phyloP scores from a whole-genome alignment of 1,140 invertebrate genomes.

The Drosophila insularis region DNA sequence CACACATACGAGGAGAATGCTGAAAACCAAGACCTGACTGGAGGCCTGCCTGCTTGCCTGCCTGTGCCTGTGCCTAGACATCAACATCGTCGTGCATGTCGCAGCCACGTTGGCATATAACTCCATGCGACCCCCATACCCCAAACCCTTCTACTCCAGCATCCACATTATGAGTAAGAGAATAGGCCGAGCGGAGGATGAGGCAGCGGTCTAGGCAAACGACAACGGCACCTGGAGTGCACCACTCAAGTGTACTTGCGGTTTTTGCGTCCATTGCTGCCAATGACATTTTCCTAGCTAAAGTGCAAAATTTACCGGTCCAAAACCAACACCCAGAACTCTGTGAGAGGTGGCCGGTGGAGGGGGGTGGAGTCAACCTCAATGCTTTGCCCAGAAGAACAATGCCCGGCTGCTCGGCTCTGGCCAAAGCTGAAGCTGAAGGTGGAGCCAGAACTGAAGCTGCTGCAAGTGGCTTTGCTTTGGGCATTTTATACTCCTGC shows the following conservation, averaged over 20 bases:
- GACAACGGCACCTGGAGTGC: constrained; percentile 77
- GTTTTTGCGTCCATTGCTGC: constrained; percentile 79
- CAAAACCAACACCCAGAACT: constrained; percentile 32
- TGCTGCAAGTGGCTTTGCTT: constrained; percentile 74
- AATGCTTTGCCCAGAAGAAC: constrained; percentile 63
- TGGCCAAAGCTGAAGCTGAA: neutral
- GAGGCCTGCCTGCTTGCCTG: constrained; percentile 7
- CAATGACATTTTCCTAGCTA: constrained; percentile 79
- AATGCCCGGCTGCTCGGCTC: constrained; percentile 48
- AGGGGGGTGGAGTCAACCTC: constrained; percentile 50
- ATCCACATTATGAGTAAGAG: constrained; percentile 57
- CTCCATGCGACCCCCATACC: neutral
- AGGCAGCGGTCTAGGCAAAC: constrained; percentile 16
- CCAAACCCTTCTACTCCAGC: neutral
- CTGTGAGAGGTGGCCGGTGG: neutral
- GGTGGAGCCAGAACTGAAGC: constrained; percentile 27
- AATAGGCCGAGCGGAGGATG: constrained; percentile 3
- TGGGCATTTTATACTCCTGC: constrained; percentile 55
- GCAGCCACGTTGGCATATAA: constrained; percentile 47
- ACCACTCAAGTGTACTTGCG: constrained; percentile 80
- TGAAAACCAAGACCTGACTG: constrained; percentile 37
- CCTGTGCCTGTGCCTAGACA: constrained; percentile 61
- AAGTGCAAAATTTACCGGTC: constrained; percentile 80
- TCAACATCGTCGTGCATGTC: constrained; percentile 74
- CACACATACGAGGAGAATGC: constrained; percentile 14